These are phyloP conservation scores for Sinocyclocheilus anophthalmus DNA, from an alignment of 2,113 vertebrate genomes.

Conservation along the genomic window DNA sequence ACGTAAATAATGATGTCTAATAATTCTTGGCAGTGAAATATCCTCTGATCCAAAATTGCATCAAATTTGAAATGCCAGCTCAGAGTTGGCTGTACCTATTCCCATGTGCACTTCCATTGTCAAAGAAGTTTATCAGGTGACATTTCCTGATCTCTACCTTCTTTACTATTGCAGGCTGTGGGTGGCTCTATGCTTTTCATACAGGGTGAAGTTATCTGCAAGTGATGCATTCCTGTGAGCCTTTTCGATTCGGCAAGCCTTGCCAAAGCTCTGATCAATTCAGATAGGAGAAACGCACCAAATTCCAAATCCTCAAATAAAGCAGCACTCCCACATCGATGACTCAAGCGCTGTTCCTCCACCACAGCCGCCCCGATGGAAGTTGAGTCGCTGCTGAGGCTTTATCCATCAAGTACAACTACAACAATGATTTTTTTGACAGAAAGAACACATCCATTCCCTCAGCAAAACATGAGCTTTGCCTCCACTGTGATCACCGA, in stretches of 20 bases:
- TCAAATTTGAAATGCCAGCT: conserved; percentile 57
- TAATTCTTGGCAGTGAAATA: not conserved
- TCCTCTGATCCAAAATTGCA: conserved; percentile 55
- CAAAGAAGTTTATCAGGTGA: conserved; percentile 25
- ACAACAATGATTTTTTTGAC: conserved; percentile 28
- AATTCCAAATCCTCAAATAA: conserved; percentile 32
- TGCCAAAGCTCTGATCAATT: conserved; percentile 49
- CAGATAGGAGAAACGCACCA: not conserved
- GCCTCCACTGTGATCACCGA: not conserved
- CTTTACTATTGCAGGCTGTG: conserved; percentile 17
- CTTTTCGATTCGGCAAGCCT: conserved; percentile 29
- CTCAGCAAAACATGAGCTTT: conserved; percentile 21
- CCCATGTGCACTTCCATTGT: conserved; percentile 49
- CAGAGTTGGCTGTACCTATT: conserved; percentile 48
- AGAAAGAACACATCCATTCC: not conserved
- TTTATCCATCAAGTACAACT: conserved; percentile 19
- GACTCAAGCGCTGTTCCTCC: conserved; percentile 30
- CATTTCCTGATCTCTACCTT: conserved; percentile 10
- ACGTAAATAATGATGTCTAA: not conserved
- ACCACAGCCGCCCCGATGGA: conserved; percentile 30
- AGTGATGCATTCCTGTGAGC: conserved; percentile 24
- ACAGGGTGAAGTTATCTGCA: conserved; percentile 21
- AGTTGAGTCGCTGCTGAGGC: conserved; percentile 20
- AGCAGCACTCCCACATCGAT: conserved; percentile 22
- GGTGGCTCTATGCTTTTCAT: conserved; percentile 33